Base-by-base conservation (phyloP, 2,797 vertebrate genomes). In the Betta splendens region DNA sequence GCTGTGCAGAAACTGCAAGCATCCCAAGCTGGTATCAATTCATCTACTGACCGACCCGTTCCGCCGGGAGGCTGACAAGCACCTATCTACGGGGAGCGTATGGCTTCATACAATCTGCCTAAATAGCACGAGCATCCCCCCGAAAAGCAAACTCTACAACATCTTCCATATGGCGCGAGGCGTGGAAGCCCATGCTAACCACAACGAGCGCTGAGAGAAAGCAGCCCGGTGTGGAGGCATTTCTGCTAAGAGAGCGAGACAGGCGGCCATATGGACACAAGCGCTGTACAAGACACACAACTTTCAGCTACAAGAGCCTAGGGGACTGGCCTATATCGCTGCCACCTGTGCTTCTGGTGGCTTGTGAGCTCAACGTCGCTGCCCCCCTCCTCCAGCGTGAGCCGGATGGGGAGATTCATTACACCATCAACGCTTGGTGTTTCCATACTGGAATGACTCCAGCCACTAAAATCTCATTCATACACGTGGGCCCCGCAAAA, bases 241-340 rank as follows among this genome's bases (percentile, higher is more conserved):
- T 89, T 89, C 87, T 92, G 89, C 64, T 86, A 84, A 84, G 79
- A 91, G 92, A 93, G 91, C 77, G 85, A 93, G 91, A 94, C 92
- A 92, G 89, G 87, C 75, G 60, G 91, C 94, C 94, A 95, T 95
- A 96, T 95, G 96, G 95, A 94, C 76, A 80, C 87, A 89, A 90
- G 92, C 92, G 89, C 90, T 79, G 87, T 93, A 94, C 95, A 94
- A 95, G 93, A 93, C 93, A 92, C 93, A 93, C 90, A 90, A 92
- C 91, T 94, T 92, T 90, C 89, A 89, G 92, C 87, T 84, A 95
- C 93, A 94, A 92, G 93, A 92, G 94, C 94, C 95, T 93, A 78
- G 93, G 94, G 95, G 94, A 94, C 86, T 92, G 93, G 93, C 94
- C 94, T 94, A 93, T 88, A 94, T 95, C 89, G 91, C 84, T 90